Conservation (phyloP, 1,140 invertebrate species). For the Leptinotarsa defecta region DNA sequence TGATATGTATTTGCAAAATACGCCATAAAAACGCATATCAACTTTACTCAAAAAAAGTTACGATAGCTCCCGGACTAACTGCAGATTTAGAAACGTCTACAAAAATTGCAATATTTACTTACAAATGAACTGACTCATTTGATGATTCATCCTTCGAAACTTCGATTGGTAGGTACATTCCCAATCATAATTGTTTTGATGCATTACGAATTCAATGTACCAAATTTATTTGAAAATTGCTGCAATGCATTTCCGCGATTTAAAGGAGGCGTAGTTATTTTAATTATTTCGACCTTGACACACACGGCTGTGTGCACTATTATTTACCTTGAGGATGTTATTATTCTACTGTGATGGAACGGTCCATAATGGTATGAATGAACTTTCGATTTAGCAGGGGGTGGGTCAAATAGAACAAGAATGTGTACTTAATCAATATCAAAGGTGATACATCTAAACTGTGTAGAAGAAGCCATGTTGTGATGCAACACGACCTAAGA, state of each 20-base stretch:
- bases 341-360: neutral
- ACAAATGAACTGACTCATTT: no score
- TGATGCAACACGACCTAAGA: slow-evolving; percentile 40
- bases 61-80: no score
- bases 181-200: no score
- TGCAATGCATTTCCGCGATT: neutral
- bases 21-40: no score
- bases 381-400: neutral
- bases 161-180: no score
- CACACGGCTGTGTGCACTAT: neutral
- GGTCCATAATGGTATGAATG: neutral
- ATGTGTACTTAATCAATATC: neutral
- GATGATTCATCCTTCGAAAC: no score
- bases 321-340: neutral
- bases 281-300: slow-evolving; percentile 6
- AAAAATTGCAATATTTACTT: no score
- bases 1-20: no score
- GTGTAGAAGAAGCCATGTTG: slow-evolving; percentile 40
- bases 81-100: no score
- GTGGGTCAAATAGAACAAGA: neutral
- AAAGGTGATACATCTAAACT: no score
- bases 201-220: no score
- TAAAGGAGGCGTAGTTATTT: neutral
- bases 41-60: no score
- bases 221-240: neutral